Conservation (phyloP, 2,797 vertebrate genomes). For the Chiropotes sagulatus region DNA sequence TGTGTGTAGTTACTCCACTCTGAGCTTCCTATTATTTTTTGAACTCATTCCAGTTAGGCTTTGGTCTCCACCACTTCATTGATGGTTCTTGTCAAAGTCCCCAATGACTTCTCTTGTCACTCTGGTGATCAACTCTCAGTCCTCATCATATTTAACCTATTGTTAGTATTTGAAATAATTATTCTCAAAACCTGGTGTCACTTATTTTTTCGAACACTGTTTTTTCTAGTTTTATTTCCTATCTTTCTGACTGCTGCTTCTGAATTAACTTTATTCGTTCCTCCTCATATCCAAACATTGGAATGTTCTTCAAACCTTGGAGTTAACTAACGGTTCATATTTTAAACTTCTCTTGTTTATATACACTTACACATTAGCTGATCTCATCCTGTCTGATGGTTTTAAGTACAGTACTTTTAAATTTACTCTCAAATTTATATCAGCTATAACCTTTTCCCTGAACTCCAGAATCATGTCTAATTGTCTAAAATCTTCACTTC, state of each 20-base stretch:
- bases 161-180: slow-evolving; percentile 1
- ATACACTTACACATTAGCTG: not conserved
- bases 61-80: not conserved
- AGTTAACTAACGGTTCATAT: not conserved
- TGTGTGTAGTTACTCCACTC: not conserved
- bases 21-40: not conserved
- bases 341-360: slow-evolving; percentile 3
- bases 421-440: not conserved
- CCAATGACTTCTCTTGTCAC: not conserved
- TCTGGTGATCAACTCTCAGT: not conserved
- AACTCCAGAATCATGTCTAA: not conserved
- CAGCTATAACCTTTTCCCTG: not conserved
- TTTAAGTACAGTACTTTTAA: not conserved
- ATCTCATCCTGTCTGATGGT: not conserved
- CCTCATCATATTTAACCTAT: not conserved
- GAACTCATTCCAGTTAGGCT: not conserved
- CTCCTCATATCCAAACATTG: not conserved
- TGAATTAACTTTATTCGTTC: not conserved
- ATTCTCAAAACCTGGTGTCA: not conserved
- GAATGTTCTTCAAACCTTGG: not conserved
- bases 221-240: not conserved
- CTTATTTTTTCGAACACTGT: not conserved
- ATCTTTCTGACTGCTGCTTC: not conserved
- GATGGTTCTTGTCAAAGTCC: not conserved
- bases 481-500: not conserved